Evolutionary conservation across 2,888 invertebrate species (phyloP), one percentile per base, ranked within the genome.

Genomic region (Calliphora vomitoria): DNA sequence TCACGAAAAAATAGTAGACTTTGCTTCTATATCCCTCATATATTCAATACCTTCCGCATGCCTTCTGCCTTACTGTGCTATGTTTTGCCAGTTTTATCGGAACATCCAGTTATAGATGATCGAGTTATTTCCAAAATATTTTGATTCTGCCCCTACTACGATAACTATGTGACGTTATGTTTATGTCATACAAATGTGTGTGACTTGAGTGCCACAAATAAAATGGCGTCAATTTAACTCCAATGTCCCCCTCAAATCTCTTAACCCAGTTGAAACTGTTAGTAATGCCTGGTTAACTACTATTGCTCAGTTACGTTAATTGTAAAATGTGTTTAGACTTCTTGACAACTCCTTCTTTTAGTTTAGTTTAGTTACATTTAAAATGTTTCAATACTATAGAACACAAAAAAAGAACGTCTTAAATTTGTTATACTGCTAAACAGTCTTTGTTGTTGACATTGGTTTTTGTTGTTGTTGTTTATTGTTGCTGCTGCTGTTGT

Each of bases 381-480:
- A 76, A n/a, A 69, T 53, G 68, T 69, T 44, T 41, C 11, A 8
- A 20, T 20, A 8, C n/a, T 31, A 31, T 15, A 55, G 35, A 58
- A 60, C 31, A 20, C 11, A n/a, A 15, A 44, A 31, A 31, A 44
- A 55, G 78, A 78, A 64, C 55, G 18, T 71, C 71, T 64, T 71
- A 25, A 71, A 78, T 18, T 62, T 41, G 35, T 53, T 72, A 10
- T 47, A 4, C 62, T 58, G 6, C 53, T 79, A 38, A 20, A 44
- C 44, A 44, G 11, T 58, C 60, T 31, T 82, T 82, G 50, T 81
- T 75, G 74, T 85, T 82, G 71, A 71, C 79, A 58, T 62, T 76
- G 55, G 66, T 72, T 62, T 38, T 15, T 58, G 55, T 47, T 76
- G 13, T 1, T 74, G 8, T 38, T 87, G 74, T 72, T 68, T 41